These are phyloP conservation scores for Saccostrea glomerata DNA, from an alignment of 1,140 invertebrate species.

Conservation along the genomic window DNA sequence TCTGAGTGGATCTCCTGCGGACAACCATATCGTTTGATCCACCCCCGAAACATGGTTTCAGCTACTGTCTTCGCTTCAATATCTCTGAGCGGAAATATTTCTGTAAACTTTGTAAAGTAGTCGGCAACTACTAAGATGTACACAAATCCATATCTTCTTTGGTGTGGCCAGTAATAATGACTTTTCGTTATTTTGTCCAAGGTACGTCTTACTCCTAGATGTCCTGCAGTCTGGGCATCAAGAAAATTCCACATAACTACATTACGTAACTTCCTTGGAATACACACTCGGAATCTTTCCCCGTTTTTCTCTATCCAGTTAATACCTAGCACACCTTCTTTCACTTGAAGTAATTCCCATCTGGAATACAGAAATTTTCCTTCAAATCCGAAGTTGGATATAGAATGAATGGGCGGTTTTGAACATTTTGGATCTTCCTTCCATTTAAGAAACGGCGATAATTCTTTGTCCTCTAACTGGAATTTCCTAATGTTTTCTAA, in stretches of 20 bases:
- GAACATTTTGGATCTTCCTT: no score
- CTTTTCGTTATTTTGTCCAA: background rate
- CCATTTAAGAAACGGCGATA: no score
- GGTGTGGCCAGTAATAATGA: background rate
- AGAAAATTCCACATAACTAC: background rate
- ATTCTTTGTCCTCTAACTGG: no score
- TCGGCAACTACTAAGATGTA: background rate
- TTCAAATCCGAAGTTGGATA: no score
- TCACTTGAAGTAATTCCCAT: constrained; percentile 45
- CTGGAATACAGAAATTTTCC: background rate
- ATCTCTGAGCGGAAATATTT: constrained; percentile 33
- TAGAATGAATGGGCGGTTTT: no score
- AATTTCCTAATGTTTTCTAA: no score
- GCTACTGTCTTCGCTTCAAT: constrained; percentile 58
- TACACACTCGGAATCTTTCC: constrained; percentile 1
- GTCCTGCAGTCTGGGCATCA: background rate
- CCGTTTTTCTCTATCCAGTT: no score
- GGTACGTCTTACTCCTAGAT: constrained; percentile 22
- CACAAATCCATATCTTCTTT: background rate
- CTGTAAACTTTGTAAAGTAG: constrained; percentile 43
- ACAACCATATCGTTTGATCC: constrained; percentile 43
- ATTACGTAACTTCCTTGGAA: background rate
- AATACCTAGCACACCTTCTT: constrained; percentile 6
- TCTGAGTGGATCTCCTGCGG: constrained; percentile 49
- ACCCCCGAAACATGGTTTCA: constrained; percentile 55